A percentile compares a stretch with the other conserved stretches of the same genome.
Evolutionary conservation across 1,140 invertebrate species (phyloP).

Genomic region (Danaus plexippus): DNA sequence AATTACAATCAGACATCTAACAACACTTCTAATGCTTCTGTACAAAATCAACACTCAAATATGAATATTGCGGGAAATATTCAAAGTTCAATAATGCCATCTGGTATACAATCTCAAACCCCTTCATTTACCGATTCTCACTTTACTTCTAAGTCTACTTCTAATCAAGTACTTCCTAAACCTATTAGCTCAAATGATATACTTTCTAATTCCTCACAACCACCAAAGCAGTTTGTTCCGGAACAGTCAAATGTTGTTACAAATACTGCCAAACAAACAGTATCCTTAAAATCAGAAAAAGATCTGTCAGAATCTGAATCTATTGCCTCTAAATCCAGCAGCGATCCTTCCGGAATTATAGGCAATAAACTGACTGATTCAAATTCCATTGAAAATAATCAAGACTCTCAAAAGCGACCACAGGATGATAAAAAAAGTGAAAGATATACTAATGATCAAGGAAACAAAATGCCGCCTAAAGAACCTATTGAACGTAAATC

Average conservation of each 20-base stretch:
- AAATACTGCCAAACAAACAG: conserved; percentile 33
- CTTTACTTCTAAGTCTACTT: conserved; percentile 18
- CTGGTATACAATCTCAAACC: conserved; percentile 32
- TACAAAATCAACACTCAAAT: conserved; percentile 32
- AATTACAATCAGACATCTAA: conserved; percentile 29
- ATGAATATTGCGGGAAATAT: conserved; percentile 21
- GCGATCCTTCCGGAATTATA: conserved; percentile 32
- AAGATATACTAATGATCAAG: conserved; percentile 44
- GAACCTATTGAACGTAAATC: conserved; percentile 67
- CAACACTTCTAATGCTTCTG: conserved; percentile 28
- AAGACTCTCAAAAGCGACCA: conserved; percentile 40
- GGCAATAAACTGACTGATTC: conserved; percentile 34
- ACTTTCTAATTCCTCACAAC: conserved; percentile 25
- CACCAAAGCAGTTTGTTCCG: conserved; percentile 32
- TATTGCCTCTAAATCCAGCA: conserved; percentile 47
- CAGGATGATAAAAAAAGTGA: conserved; percentile 54
- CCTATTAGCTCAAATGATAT: conserved; percentile 31
- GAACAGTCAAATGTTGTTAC: conserved; percentile 27
- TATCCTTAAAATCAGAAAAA: conserved; percentile 47
- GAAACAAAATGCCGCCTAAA: conserved; percentile 51
- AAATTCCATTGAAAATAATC: conserved; percentile 37
- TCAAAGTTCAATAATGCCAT: conserved; percentile 24
- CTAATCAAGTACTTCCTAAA: conserved; percentile 40
- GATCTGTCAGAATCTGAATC: conserved; percentile 56
- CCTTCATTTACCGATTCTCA: conserved; percentile 24